phyloP scores from a whole-genome alignment of 2,113 vertebrate species.

The Python bivittatus region DNA sequence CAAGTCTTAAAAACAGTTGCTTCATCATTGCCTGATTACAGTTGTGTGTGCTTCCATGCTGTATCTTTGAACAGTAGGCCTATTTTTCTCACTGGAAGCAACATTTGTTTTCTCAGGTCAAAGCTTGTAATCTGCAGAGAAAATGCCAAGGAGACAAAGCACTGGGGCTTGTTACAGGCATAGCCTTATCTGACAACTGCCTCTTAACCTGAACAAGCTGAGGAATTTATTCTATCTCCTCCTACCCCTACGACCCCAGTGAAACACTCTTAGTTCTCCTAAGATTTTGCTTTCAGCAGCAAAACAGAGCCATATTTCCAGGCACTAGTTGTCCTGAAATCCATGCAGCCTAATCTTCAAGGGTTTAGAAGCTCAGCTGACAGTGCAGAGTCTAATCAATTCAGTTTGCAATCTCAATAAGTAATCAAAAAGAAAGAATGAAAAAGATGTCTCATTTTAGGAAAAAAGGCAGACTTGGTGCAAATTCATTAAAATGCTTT shows the following conservation, averaged over 20 bases:
- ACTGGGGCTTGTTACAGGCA: not conserved
- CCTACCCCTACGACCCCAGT: not conserved
- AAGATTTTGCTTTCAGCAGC: not conserved
- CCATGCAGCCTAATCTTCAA: not conserved
- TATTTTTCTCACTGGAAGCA: not conserved
- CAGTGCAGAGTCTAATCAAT: not conserved
- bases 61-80: constrained; percentile 8
- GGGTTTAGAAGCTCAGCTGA: not conserved
- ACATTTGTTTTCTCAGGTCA: not conserved
- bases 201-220: not conserved
- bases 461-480: not conserved
- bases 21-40: not conserved
- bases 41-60: not conserved
- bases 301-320: not conserved
- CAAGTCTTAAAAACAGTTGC: not conserved
- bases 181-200: constrained; percentile 5
- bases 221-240: not conserved
- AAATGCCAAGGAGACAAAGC: not conserved
- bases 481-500: not conserved
- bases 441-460: not conserved
- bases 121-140: not conserved
- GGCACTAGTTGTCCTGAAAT: not conserved
- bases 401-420: not conserved
- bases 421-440: not conserved
- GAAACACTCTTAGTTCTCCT: not conserved